Base-by-base conservation (phyloP, 1,140 invertebrate species). In the Zaprionus tsacasi region DNA sequence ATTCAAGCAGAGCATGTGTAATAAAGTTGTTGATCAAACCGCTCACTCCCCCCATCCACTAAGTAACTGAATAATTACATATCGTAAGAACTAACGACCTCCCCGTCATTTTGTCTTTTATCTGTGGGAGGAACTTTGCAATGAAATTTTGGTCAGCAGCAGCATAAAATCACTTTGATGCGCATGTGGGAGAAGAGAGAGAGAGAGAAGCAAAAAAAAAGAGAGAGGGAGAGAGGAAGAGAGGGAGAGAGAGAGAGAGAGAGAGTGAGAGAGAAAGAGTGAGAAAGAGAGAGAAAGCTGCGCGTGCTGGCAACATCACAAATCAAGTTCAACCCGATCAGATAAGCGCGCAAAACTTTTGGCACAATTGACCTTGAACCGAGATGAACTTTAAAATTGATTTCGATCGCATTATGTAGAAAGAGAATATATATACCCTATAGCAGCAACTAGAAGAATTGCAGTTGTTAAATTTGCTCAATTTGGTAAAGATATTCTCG, bases 21-120 rank as follows among this genome's bases (percentile, higher is more conserved):
- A 66, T 71, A 55, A 67, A 61, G 40, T 60, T 60, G 59, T 57
- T 48, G 25, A 45, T 48, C 43, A 30, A 10, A 12, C 50, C 40
- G 40, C n/a, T 12, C n/a, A 13, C 4, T 1, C 6, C 7, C 25
- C 6, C 10, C 21, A 21, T 2, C 21, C 21, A 21, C 21, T 21
- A 21, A 21, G 2, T 11, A 40, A 58, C 6, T 21, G 35, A 13
- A 58, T 58, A 17, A 38, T 50, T 50, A 50, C 17, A 50, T 50
- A 50, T 50, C 45, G 45, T 25, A 21, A 25, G 45, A 10, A 50
- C 45, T 50, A 50, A 25, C 3, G 45, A 45, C 45, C 8, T 17
- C 45, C 45, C 45, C 8, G 13, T 43, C 40, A 7, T 43, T 15
- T 45, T 45, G 40, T 15, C 7, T 45, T 45, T 15, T 15, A 45